Conservation (phyloP, 1,140 invertebrate genomes). For the Cyclargus thomasi region DNA sequence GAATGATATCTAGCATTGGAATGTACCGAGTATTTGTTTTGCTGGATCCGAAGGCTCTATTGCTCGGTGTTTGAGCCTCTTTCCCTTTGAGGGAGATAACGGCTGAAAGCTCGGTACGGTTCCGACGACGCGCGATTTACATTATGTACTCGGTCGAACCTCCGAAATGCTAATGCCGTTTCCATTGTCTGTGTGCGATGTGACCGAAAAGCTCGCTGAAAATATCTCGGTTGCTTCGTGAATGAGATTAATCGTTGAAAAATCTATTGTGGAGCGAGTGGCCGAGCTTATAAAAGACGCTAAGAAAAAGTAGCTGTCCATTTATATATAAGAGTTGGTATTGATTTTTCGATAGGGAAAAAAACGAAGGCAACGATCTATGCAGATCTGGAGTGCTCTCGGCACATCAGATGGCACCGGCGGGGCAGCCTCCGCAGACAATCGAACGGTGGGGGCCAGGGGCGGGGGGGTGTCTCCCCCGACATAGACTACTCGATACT, state of each 20-base stretch:
- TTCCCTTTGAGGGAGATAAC: conserved; percentile 62
- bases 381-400: conserved; percentile 74
- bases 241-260: neutral
- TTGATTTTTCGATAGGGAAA: conserved; percentile 74
- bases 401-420: conserved; percentile 74
- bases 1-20: conserved; percentile 75
- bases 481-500: conserved; percentile 52
- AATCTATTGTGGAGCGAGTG: neutral
- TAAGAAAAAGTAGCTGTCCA: conserved; percentile 46
- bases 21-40: conserved; percentile 74
- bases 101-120: conserved; percentile 59
- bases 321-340: conserved; percentile 68
- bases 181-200: neutral
- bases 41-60: conserved; percentile 70
- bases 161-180: neutral
- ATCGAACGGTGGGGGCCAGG: conserved; percentile 66
- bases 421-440: conserved; percentile 72
- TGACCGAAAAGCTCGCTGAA: neutral
- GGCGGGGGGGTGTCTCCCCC: conserved; percentile 46
- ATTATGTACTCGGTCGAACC: conserved; percentile 48
- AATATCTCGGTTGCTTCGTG: neutral
- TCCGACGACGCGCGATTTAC: conserved; percentile 58
- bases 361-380: conserved; percentile 74
- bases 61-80: conserved; percentile 67
- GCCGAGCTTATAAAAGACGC: conserved; percentile 9